Evolutionary conservation across 2,113 vertebrate species (phyloP).

Genomic region (Aplodontia rufa): DNA sequence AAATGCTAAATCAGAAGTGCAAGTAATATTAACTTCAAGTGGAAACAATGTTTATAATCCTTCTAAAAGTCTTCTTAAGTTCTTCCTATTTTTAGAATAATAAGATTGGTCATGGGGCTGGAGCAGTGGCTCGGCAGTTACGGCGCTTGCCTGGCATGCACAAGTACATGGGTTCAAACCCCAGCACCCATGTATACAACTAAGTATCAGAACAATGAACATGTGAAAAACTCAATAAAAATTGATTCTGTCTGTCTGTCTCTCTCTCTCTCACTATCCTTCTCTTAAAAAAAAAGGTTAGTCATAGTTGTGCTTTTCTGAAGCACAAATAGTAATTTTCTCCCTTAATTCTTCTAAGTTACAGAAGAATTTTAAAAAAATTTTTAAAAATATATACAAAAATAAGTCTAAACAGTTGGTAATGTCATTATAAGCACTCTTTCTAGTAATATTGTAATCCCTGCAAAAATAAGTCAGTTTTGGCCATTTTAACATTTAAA

Average conservation of each 20-base stretch:
- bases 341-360: constrained; percentile 40
- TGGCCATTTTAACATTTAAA: constrained; percentile 6
- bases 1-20: constrained; percentile 28
- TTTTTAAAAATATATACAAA: not conserved
- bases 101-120: too few relatives aligned
- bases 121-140: too few relatives aligned
- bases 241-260: too few relatives aligned
- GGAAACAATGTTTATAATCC: constrained; percentile 2
- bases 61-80: constrained; percentile 36
- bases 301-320: not conserved
- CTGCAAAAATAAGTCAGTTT: constrained; percentile 7
- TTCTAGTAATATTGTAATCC: not conserved
- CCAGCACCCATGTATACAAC: too few relatives aligned
- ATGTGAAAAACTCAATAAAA: too few relatives aligned
- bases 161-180: too few relatives aligned
- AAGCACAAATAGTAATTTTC: not conserved
- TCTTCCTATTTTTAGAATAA: not conserved
- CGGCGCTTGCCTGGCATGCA: too few relatives aligned
- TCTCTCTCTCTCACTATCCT: too few relatives aligned
- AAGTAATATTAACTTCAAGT: constrained; percentile 49
- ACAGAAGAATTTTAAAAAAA: not conserved
- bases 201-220: too few relatives aligned
- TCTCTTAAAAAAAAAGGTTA: not conserved
- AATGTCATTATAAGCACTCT: not conserved
- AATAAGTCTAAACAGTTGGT: constrained; percentile 3